A percentile compares a stretch with the other conserved stretches of the same genome.
Conservation (phyloP, 2,113 vertebrate genomes). For the Erythrolamprus reginae region DNA sequence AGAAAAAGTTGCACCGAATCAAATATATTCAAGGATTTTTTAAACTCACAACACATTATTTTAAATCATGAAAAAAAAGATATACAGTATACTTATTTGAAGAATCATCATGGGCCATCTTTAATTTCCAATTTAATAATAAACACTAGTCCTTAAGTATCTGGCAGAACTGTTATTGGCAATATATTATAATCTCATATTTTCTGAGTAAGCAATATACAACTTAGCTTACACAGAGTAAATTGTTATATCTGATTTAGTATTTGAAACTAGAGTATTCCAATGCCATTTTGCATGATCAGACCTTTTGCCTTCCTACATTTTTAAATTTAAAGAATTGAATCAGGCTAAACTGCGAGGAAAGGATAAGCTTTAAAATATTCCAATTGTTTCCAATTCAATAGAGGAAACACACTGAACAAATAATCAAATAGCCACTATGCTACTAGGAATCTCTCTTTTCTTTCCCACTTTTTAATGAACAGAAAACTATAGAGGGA, state of each 20-base stretch:
- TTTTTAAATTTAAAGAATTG: not conserved
- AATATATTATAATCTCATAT: not conserved
- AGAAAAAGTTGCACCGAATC: not conserved
- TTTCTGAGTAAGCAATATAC: not conserved
- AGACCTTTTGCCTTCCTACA: not conserved
- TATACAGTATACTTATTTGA: constrained; percentile 13
- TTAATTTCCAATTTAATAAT: not conserved
- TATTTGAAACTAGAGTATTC: not conserved
- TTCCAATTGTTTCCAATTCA: not conserved
- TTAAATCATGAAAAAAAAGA: not conserved
- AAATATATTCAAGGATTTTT: not conserved
- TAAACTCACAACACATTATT: not conserved
- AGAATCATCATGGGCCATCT: constrained; percentile 49
- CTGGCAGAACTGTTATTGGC: not conserved
- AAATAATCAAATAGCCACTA: not conserved
- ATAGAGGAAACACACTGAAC: not conserved
- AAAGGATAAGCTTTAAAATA: not conserved
- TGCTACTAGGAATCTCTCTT: not conserved
- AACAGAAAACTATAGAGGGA: not conserved
- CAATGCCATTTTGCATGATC: not conserved
- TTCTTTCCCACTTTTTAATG: not conserved
- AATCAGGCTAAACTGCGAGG: not conserved
- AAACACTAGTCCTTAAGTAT: not conserved
- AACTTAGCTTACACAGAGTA: not conserved
- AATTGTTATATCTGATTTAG: not conserved